These are phyloP conservation scores for Pseudochaenichthys georgianus DNA, from an alignment of 2,797 vertebrate genomes.

Conservation along the genomic window DNA sequence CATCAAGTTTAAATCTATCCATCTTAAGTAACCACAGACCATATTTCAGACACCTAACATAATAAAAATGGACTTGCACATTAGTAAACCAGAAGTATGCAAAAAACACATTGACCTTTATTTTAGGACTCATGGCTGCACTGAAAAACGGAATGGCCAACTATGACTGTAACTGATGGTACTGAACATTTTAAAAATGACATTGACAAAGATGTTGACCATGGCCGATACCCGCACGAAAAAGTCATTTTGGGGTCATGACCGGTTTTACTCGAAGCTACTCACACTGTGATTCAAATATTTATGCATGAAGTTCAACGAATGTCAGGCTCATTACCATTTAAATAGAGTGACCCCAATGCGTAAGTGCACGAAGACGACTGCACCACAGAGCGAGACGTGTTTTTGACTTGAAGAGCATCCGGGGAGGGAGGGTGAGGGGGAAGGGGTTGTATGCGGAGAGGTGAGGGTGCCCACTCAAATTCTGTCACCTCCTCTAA, in stretches of 20 bases:
- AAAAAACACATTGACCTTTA: too few species aligned
- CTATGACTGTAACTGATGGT: background rate
- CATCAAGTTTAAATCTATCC: too few species aligned
- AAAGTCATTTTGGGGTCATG: background rate
- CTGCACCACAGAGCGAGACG: slow-evolving; percentile 28
- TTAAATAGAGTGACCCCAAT: background rate
- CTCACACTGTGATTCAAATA: background rate
- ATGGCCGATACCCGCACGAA: too few species aligned
- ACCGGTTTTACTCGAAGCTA: background rate
- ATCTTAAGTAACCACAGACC: too few species aligned
- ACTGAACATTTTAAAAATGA: background rate
- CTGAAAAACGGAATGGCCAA: too few species aligned
- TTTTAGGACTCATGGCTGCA: too few species aligned
- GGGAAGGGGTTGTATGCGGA: slow-evolving; percentile 25
- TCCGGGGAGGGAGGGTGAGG: slow-evolving; percentile 36
- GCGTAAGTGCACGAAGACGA: slow-evolving; percentile 11
- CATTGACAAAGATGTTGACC: background rate
- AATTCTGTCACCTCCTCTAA: slow-evolving; percentile 78
- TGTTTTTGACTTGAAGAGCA: slow-evolving; percentile 66
- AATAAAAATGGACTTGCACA: too few species aligned
- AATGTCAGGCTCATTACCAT: background rate
- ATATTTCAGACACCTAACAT: too few species aligned
- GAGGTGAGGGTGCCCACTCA: slow-evolving; percentile 79
- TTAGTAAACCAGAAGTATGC: too few species aligned
- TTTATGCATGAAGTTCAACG: background rate